Conservation (phyloP, 2,888 invertebrate species). For the Ophion obscuratus region DNA sequence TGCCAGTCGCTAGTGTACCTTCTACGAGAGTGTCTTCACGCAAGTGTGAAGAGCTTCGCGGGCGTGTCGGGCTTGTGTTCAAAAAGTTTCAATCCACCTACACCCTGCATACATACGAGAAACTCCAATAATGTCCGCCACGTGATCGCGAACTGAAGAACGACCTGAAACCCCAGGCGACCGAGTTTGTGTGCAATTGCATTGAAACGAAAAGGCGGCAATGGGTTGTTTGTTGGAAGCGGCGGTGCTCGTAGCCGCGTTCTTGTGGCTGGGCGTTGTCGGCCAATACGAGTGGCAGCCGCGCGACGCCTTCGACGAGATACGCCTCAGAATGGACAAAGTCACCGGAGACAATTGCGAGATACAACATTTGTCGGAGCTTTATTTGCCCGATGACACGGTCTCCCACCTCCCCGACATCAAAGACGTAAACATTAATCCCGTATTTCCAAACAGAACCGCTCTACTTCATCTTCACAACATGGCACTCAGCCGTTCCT, state of each 20-base stretch:
- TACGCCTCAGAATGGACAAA: conserved; percentile 92
- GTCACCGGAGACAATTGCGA: conserved; percentile 95
- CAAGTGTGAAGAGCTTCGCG: no score
- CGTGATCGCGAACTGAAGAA: no score
- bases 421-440: conserved; percentile 97
- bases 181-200: no score
- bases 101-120: no score
- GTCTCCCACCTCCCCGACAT: conserved; percentile 97
- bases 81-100: no score
- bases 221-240: conserved; percentile 62
- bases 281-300: conserved; percentile 97
- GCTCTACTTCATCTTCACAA: conserved; percentile 97
- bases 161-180: no score
- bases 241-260: conserved; percentile 69
- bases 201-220: background rate
- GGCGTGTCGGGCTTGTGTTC: no score
- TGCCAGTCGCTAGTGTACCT: no score
- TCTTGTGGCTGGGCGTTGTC: conserved; percentile 87
- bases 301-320: conserved; percentile 95
- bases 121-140: no score
- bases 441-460: conserved; percentile 97
- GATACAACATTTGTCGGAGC: conserved; percentile 92
- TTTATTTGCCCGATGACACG: conserved; percentile 93
- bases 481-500: conserved; percentile 97
- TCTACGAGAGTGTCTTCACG: no score